phyloP scores from a whole-genome alignment of 2,113 vertebrate species.

The Miniopterus natalensis region DNA sequence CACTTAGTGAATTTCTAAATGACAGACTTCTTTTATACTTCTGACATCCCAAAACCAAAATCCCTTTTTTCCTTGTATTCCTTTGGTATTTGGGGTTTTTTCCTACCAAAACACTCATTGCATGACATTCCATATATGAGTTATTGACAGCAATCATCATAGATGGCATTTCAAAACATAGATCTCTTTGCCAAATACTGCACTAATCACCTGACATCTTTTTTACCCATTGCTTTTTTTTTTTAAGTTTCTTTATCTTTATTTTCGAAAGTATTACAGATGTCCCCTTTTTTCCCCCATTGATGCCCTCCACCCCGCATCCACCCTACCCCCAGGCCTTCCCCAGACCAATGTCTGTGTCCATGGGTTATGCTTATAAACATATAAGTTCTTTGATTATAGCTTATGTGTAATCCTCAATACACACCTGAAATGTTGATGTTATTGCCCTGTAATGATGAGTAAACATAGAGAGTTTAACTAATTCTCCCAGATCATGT shows the following conservation, averaged over 20 bases:
- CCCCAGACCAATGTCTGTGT: no score
- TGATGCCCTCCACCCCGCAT: no score
- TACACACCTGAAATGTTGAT: background rate
- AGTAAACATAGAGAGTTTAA: background rate
- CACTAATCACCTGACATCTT: background rate
- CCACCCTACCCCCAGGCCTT: no score
- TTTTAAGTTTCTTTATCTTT: no score
- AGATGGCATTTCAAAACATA: background rate
- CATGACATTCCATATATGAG: background rate
- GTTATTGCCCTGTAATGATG: background rate
- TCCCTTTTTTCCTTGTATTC: background rate
- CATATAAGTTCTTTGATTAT: no score
- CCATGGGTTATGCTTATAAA: no score
- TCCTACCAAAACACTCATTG: background rate
- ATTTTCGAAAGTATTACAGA: no score
- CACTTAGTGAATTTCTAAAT: slow-evolving; percentile 11
- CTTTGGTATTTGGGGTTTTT: background rate
- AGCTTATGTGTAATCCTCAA: background rate
- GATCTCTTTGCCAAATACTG: background rate
- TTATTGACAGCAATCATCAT: background rate
- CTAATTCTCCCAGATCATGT: background rate
- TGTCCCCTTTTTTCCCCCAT: no score
- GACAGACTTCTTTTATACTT: background rate
- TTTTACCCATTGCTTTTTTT: no score
- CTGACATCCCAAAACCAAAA: background rate